Conservation (phyloP, 2,113 vertebrate species). For the Campylorhamphus procurvoides region DNA sequence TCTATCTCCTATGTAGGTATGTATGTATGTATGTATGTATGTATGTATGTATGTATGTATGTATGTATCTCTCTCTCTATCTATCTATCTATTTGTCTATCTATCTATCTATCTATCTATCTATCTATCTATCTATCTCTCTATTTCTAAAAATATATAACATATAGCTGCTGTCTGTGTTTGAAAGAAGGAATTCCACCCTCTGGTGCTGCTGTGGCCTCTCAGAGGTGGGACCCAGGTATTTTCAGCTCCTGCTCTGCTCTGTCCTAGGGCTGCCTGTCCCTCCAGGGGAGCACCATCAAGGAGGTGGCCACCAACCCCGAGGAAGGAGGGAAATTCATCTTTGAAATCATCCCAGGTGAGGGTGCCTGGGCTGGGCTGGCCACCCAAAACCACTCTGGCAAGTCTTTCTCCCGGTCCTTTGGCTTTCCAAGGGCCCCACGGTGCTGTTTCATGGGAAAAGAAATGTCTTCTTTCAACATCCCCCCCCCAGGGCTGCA, state of each 20-base stretch:
- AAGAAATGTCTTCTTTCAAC: rapidly evolving
- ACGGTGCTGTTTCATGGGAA: rapidly evolving
- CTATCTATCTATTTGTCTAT: no score
- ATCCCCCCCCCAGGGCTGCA: rapidly evolving
- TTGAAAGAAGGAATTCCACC: not conserved
- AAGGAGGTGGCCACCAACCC: conserved; percentile 82
- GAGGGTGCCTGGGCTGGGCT: conserved; percentile 19
- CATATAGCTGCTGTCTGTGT: not conserved
- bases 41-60: no score
- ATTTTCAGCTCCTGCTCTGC: not conserved
- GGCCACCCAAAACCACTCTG: not conserved
- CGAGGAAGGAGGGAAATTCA: conserved; percentile 88
- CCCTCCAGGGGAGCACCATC: conserved; percentile 84
- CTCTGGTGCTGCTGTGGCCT: not conserved
- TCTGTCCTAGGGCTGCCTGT: conserved; percentile 82
- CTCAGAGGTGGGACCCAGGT: rapidly evolving
- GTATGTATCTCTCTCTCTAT: no score
- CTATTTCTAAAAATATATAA: not conserved
- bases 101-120: not conserved
- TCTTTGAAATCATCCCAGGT: conserved; percentile 94
- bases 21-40: no score
- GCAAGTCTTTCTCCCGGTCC: no score
- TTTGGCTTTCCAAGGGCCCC: not conserved
- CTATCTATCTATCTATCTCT: not conserved
- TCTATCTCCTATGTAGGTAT: no score